These are phyloP conservation scores for Dasypolia templi DNA, from an alignment of 2,888 invertebrate species.

Conservation along the genomic window DNA sequence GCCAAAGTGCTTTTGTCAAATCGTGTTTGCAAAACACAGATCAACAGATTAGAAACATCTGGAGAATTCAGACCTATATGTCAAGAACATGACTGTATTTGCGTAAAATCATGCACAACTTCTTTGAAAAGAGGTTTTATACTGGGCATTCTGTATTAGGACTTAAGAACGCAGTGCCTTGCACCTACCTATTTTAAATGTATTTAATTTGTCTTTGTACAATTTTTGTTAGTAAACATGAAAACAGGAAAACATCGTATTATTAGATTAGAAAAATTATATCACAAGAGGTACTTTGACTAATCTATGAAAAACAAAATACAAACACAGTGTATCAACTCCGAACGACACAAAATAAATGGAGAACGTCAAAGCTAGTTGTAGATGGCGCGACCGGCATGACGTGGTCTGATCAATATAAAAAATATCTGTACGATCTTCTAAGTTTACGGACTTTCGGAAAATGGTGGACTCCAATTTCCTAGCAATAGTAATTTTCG, in stretches of 20 bases:
- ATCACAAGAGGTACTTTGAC: not conserved
- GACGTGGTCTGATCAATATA: no score
- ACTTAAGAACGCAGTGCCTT: not conserved
- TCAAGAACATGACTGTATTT: constrained; percentile 26
- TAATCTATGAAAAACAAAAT: not conserved
- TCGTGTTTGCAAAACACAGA: constrained; percentile 12
- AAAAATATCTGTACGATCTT: no score
- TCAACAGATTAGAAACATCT: constrained; percentile 3
- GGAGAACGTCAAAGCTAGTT: no score
- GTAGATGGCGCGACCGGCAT: no score
- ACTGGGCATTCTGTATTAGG: constrained; percentile 6
- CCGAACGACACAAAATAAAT: not conserved
- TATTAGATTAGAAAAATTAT: not conserved
- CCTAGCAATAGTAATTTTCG: no score
- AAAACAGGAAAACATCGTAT: not conserved
- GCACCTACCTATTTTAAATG: no score
- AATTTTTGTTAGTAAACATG: not conserved
- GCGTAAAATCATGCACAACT: constrained; percentile 10
- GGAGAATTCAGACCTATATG: constrained; percentile 4
- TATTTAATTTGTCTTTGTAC: constrained; percentile 5
- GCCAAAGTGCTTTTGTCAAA: constrained; percentile 21
- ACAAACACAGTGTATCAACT: not conserved
- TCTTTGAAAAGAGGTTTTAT: constrained; percentile 2
- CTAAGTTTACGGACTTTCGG: no score
- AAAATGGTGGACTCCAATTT: no score